A percentile compares a stretch with the other conserved stretches of the same genome.
phyloP scores from a whole-genome alignment of 2,797 vertebrate species.

The Ispidina lecontei region DNA sequence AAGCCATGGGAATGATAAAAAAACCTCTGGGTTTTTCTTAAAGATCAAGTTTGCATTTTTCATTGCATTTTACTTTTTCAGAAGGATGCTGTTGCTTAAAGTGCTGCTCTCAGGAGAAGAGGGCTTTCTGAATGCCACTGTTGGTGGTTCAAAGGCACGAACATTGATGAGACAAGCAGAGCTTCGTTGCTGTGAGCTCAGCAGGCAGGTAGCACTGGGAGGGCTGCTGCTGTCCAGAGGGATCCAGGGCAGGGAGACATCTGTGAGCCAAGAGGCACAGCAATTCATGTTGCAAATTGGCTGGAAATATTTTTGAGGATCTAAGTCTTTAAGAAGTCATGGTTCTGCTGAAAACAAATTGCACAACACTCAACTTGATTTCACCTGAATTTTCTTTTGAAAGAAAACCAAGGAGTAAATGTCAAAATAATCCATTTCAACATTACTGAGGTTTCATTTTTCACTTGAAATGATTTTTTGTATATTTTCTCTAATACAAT shows the following conservation, averaged over 20 bases:
- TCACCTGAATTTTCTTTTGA: background rate
- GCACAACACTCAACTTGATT: background rate
- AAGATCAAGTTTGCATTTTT: background rate
- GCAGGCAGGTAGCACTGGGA: background rate
- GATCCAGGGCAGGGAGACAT: accelerated
- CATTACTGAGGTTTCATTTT: conserved; percentile 1
- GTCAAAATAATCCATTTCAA: conserved; percentile 34
- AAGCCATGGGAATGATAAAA: background rate
- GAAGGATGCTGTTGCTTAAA: background rate
- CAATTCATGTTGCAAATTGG: accelerated
- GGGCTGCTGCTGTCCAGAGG: background rate
- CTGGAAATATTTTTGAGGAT: background rate
- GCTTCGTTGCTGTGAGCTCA: accelerated
- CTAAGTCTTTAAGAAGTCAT: background rate
- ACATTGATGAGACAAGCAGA: background rate
- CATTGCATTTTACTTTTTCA: background rate
- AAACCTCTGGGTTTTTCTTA: background rate
- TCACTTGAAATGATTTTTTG: background rate
- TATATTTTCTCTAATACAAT: background rate
- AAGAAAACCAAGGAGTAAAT: background rate
- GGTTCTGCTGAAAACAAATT: background rate
- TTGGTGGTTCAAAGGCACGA: accelerated
- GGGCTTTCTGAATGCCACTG: background rate
- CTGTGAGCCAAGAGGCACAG: accelerated
- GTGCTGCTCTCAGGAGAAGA: background rate